A percentile compares a stretch with the other conserved stretches of the same genome.
phyloP scores from a whole-genome alignment of 92 coral and sea anemone genomes.

The Virgularia gustaviana region DNA sequence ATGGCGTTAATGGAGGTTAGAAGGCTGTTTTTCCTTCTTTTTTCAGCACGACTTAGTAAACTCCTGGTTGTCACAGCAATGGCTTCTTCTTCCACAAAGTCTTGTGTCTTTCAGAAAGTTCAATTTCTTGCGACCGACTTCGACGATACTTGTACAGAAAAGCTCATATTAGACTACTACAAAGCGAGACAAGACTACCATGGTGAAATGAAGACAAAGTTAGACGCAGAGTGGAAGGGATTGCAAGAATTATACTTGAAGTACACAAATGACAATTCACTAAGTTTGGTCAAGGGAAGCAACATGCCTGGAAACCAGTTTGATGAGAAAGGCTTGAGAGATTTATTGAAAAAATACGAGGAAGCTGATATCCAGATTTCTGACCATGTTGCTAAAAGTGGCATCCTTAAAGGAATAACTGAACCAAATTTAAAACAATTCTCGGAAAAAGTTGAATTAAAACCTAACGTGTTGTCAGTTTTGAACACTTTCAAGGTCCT shows the following conservation, averaged over 20 bases:
- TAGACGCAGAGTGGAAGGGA: slow-evolving; percentile 71
- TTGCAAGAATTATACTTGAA: slow-evolving; percentile 53
- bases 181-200: slow-evolving; percentile 76
- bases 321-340: slow-evolving; percentile 62
- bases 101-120: too few species aligned
- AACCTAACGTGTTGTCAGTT: slow-evolving; percentile 69
- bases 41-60: too few species aligned
- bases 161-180: slow-evolving; percentile 78
- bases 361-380: slow-evolving; percentile 52
- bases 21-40: too few species aligned
- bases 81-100: too few species aligned
- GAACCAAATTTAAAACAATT: slow-evolving; percentile 51
- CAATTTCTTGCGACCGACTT: slow-evolving; percentile 83
- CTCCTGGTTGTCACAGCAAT: too few species aligned
- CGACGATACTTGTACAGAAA: slow-evolving; percentile 84
- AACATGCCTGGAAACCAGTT: slow-evolving; percentile 25
- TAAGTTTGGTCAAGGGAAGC: slow-evolving; percentile 36
- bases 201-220: slow-evolving; percentile 41
- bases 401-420: slow-evolving; percentile 72
- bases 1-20: too few species aligned
- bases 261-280: slow-evolving; percentile 50
- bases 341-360: slow-evolving; percentile 58
- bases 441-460: slow-evolving; percentile 63
- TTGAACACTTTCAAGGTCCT: slow-evolving; percentile 53
- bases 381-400: slow-evolving; percentile 69